Base-by-base conservation (phyloP, 2,888 invertebrate genomes). In the Lasius fuliginosus region DNA sequence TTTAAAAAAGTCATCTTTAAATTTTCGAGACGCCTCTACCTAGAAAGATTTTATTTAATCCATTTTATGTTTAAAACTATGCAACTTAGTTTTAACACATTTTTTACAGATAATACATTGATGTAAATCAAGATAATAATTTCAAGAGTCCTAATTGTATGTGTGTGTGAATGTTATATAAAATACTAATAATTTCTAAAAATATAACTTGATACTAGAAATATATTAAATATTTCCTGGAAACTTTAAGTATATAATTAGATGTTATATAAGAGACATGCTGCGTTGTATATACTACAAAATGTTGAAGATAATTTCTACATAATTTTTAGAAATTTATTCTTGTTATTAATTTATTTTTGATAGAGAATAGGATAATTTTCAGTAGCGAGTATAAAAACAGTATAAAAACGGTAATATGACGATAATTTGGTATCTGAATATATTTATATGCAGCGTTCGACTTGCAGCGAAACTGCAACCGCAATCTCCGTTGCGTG, bases 401-500 rank as follows among this genome's bases (percentile, higher is more conserved):
- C 3, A 12, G 5, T 40, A 42, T 12, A 12, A 23, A 23, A 23
- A 46, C n/a, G 27, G 15, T 75, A 75, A 64, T 64, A 75, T 36
- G 36, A 36, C 5, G 5, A 36, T 36, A 5, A 36, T 49, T n/a
- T 18, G 15, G 18, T 15, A 36, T 53, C 3, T 42, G 27, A 5
- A 42, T 42, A 65, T 18, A 23, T 5, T 33, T 33, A 33, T 12
- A 33, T 53, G 27, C 18, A 23, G 36, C 64, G 42, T 18, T 30
- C 36, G 40, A 77, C 3, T n/a, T 46, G 42, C 36, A 73, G 71
- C 73, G 76, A 89, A 88, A 88, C 83, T 86, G 83, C 82, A 88
- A 85, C 85, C 82, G 23, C 23, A 88, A 89, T 88, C 86, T 86
- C 71, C 82, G 76, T 86, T 89, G 91, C 90, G 90, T 90, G 86